phyloP scores from a whole-genome alignment of 2,888 invertebrate species.

The Schizotus pectinicornis region DNA sequence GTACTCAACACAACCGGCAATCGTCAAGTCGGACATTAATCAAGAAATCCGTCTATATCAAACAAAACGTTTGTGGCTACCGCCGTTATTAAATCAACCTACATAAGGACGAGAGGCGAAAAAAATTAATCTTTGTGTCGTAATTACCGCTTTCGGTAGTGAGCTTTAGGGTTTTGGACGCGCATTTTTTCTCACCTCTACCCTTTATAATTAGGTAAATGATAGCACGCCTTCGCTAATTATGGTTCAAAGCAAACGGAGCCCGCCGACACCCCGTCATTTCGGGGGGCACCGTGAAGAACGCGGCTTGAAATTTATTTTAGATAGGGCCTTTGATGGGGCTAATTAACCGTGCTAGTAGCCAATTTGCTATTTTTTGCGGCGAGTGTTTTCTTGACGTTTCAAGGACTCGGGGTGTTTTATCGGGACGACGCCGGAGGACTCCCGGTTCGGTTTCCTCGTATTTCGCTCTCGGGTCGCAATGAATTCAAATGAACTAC shows the following conservation, averaged over 20 bases:
- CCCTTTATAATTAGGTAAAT: slow-evolving; percentile 50
- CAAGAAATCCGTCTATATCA: no score
- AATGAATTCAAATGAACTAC: no score
- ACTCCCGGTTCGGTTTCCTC: neutral
- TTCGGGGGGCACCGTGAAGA: slow-evolving; percentile 26
- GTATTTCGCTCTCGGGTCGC: neutral
- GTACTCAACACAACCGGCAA: no score
- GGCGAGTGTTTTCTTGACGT: neutral
- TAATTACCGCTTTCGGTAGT: slow-evolving; percentile 15
- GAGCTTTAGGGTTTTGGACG: slow-evolving; percentile 2
- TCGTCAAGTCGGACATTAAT: no score
- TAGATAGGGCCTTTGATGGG: slow-evolving; percentile 25
- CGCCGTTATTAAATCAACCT: no score
- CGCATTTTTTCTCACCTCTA: slow-evolving; percentile 44
- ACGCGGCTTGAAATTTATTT: slow-evolving; percentile 32
- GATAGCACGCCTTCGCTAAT: slow-evolving; percentile 49
- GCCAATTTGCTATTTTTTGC: slow-evolving; percentile 29
- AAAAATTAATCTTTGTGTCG: neutral
- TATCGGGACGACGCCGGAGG: neutral
- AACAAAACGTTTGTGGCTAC: no score
- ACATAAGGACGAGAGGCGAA: no score
- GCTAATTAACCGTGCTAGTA: slow-evolving; percentile 27
- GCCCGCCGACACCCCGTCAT: slow-evolving; percentile 29
- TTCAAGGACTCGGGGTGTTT: neutral
- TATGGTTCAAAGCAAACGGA: slow-evolving; percentile 41